A percentile compares a stretch with the other conserved stretches of the same genome.
Evolutionary conservation across 2,888 invertebrate species (phyloP).

Genomic region (Nipponacmea schrenckii): DNA sequence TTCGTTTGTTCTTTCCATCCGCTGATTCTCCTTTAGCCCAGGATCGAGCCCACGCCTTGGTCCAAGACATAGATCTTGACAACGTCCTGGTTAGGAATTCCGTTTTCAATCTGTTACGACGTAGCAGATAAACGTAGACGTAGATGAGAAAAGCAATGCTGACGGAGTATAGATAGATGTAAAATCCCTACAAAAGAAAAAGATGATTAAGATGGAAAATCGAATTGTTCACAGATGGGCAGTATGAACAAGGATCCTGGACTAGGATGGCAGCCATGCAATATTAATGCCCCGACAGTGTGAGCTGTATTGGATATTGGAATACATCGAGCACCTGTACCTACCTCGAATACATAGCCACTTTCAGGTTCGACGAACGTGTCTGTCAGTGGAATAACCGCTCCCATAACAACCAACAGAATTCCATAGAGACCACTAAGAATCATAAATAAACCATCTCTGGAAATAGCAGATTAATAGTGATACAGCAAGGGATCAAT

Average conservation of each 20-base stretch:
- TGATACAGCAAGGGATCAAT: slow-evolving; percentile 85
- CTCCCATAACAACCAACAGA: slow-evolving; percentile 40
- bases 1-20: slow-evolving; percentile 12
- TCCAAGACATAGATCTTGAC: slow-evolving; percentile 29
- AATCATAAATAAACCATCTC: slow-evolving; percentile 39
- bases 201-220: too few relatives aligned
- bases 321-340: background rate
- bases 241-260: too few relatives aligned
- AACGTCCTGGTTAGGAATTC: slow-evolving; percentile 25
- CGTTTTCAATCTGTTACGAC: slow-evolving; percentile 30
- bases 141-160: slow-evolving; percentile 46
- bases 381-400: slow-evolving; percentile 43
- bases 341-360: slow-evolving; percentile 35
- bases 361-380: slow-evolving; percentile 32
- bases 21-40: slow-evolving; percentile 12
- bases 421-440: slow-evolving; percentile 44
- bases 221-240: too few relatives aligned
- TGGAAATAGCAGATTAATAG: slow-evolving; percentile 16
- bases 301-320: too few relatives aligned
- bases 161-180: slow-evolving; percentile 44
- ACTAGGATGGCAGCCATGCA: too few relatives aligned
- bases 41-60: slow-evolving; percentile 26
- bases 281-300: too few relatives aligned
- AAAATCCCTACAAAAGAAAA: slow-evolving; percentile 40
- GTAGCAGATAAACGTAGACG: slow-evolving; percentile 40